Conservation (phyloP, 2,113 vertebrate genomes). For the Gnathonemus longibarbis region DNA sequence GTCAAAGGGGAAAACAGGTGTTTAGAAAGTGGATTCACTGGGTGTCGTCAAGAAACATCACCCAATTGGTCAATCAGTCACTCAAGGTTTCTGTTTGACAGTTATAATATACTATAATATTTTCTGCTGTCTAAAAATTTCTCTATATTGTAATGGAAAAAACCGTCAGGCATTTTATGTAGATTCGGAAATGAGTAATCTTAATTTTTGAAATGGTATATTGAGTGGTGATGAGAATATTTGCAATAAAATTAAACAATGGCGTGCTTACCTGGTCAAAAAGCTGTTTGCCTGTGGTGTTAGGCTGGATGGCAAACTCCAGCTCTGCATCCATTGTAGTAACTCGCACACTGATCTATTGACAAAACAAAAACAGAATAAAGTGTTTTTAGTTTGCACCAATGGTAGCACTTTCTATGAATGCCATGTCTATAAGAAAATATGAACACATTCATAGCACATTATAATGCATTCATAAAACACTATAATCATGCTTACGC, state of each 20-base stretch:
- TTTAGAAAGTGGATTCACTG: neutral
- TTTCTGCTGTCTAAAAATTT: no score
- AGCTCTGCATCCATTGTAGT: slow-evolving; percentile 98
- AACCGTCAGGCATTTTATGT: neutral
- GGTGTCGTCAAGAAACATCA: neutral
- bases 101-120: no score
- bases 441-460: neutral
- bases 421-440: neutral
- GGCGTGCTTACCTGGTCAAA: slow-evolving; percentile 81
- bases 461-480: neutral
- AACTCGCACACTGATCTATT: slow-evolving; percentile 89
- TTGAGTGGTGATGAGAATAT: neutral
- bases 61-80: no score
- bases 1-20: slow-evolving; percentile 13
- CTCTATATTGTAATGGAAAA: no score
- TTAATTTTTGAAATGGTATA: neutral
- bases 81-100: no score
- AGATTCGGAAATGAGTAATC: neutral
- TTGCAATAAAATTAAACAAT: neutral
- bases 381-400: neutral
- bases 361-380: slow-evolving; percentile 10
- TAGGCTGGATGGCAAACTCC: slow-evolving; percentile 98
- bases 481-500: neutral
- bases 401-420: neutral
- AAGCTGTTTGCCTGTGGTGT: slow-evolving; percentile 93